Conservation (phyloP, 2,888 invertebrate genomes). For the Gymnoscelis rufifasciata region DNA sequence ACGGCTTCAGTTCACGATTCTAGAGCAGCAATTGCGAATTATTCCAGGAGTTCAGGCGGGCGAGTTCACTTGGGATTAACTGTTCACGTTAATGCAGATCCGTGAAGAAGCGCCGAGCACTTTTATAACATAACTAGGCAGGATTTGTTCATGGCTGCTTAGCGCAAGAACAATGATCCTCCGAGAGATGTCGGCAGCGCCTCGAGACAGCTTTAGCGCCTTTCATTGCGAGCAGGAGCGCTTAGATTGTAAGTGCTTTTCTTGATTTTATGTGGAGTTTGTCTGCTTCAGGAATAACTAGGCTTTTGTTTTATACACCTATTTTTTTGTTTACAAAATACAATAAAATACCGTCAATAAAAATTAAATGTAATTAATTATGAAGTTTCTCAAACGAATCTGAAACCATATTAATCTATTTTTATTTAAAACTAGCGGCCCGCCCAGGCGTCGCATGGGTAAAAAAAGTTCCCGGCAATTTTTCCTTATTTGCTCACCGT, state of each 20-base stretch:
- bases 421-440: too few species aligned
- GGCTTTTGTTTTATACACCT: too few species aligned
- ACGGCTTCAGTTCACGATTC: constrained; percentile 23
- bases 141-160: constrained; percentile 35
- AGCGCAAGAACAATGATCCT: constrained; percentile 38
- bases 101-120: constrained; percentile 31
- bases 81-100: constrained; percentile 38
- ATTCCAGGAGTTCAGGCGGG: constrained; percentile 12
- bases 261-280: constrained; percentile 6
- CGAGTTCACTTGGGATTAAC: constrained; percentile 35
- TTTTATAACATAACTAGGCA: constrained; percentile 32
- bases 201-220: constrained; percentile 25
- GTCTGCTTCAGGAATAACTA: too few species aligned
- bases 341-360: too few species aligned
- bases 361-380: too few species aligned
- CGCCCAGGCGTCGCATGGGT: too few species aligned
- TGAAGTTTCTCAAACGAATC: too few species aligned
- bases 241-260: constrained; percentile 11
- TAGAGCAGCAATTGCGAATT: constrained; percentile 22
- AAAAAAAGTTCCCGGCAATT: too few species aligned
- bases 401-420: too few species aligned
- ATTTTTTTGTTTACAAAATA: too few species aligned
- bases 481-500: too few species aligned
- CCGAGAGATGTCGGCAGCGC: constrained; percentile 22
- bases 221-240: constrained; percentile 17